Base-by-base conservation (phyloP, 2,113 vertebrate species). In the Lipotes vexillifer region DNA sequence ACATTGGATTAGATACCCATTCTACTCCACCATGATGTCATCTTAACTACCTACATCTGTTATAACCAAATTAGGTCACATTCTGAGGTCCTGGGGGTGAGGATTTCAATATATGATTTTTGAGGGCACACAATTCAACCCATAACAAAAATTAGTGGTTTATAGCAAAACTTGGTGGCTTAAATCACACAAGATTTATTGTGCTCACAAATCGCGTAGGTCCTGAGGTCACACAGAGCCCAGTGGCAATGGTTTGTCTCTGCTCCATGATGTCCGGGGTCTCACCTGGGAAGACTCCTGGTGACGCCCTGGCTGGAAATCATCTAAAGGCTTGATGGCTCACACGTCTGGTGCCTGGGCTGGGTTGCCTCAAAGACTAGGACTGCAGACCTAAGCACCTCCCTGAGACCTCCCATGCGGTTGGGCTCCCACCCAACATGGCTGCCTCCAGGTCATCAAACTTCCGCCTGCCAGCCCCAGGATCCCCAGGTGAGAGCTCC, bases 351-450 rank as follows among this genome's bases (percentile, higher is more conserved):
- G 8, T 23, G 23, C 14, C 68, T 29, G 38, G 7, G 55, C 68
- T 36, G 11, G 7, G 5, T 23, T 14, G 57, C 31, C n/a, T 38
- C 61, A 13, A 49, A 21, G 85, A 25, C 8, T 3, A 38, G n/a
- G 41, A 31, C n/a, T 29, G 41, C 44, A 8, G 87, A 27, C 23
- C 33, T 36, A 41, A 18, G 17, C 2, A 0, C 4, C 12, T 21
- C 29, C 17, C 0, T 52, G 0, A 1, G 8, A 2, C 52, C 68
- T 23, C 38, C 1, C 12, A 0, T 10, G 29, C n/a, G 41, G 13
- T 33, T 5, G 80, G 25, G 36, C 41, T 78, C 78, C 71, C 69
- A 88, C 21, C 12, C 49, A 36, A 8, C 3, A 12, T 33, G 57
- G 84, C 59, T 1, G 0, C 57, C 89, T 81, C 36, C 21, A 27